These are phyloP conservation scores for Oscarella lobularis DNA, from an alignment of 37 sponge, comb jelly and placozoan genomes.

Conservation along the genomic window DNA sequence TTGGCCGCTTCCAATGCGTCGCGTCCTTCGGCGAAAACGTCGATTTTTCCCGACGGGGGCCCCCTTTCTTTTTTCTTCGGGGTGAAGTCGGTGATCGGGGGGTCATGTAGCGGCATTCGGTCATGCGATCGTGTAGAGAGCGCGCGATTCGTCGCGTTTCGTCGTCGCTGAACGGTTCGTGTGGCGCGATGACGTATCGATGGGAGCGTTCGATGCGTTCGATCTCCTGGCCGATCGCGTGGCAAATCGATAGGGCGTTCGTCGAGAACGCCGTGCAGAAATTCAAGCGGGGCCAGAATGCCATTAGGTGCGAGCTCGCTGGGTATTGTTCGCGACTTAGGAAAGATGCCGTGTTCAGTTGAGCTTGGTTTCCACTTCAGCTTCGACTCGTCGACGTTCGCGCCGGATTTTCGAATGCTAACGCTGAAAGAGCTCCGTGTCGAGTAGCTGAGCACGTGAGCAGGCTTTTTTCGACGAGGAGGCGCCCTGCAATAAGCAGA, in stretches of 20 bases:
- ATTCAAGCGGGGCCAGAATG: constrained; percentile 9
- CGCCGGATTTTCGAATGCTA: background rate
- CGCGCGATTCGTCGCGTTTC: background rate
- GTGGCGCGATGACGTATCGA: background rate
- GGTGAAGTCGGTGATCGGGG: background rate
- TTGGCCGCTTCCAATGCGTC: constrained; percentile 7
- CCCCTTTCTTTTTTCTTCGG: background rate
- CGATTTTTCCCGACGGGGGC: background rate
- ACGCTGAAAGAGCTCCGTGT: background rate
- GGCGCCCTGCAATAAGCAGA: too few species aligned
- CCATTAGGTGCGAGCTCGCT: background rate
- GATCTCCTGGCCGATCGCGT: constrained; percentile 1
- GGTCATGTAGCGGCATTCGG: constrained; percentile 3
- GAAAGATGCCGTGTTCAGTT: background rate
- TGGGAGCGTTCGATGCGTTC: constrained; percentile 3
- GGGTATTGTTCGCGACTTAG: background rate
- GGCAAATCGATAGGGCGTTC: constrained; percentile 8
- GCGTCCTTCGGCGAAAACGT: background rate
- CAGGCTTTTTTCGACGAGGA: background rate
- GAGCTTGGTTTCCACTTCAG: background rate
- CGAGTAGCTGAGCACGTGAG: background rate
- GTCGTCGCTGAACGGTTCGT: background rate
- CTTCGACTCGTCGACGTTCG: background rate
- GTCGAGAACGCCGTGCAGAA: constrained; percentile 12
- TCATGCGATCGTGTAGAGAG: background rate